Evolutionary conservation across 2,797 vertebrate species (phyloP).

Genomic region (Micrastur ruficollis): DNA sequence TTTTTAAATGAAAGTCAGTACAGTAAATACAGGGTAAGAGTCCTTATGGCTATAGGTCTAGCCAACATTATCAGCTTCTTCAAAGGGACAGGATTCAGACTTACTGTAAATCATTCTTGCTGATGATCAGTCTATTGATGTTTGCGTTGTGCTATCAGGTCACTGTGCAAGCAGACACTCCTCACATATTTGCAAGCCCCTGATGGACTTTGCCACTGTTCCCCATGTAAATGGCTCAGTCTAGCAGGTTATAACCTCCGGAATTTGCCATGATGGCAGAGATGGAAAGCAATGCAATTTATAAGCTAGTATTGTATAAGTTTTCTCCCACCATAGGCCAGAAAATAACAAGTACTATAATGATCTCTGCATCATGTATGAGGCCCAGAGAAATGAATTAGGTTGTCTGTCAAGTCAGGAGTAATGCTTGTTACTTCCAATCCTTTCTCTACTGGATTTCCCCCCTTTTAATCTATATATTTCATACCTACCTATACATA

Average conservation of each 20-base stretch:
- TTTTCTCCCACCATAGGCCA: neutral
- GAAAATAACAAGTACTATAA: neutral
- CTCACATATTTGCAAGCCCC: neutral
- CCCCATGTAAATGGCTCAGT: neutral
- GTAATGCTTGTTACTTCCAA: neutral
- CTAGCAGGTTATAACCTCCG: neutral
- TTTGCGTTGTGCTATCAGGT: neutral
- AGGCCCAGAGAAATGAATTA: neutral
- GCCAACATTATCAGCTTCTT: neutral
- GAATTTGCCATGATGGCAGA: neutral
- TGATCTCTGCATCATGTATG: neutral
- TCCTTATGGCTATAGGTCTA: neutral
- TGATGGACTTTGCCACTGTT: neutral
- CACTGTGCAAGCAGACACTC: neutral
- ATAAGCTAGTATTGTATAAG: neutral
- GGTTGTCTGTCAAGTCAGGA: neutral
- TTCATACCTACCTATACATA: neutral
- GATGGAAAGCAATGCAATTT: neutral
- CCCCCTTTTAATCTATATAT: neutral
- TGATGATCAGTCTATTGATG: neutral
- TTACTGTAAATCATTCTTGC: neutral
- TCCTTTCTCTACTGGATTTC: neutral
- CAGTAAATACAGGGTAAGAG: neutral
- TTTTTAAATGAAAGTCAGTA: neutral
- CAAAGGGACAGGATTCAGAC: neutral